Base-by-base conservation (phyloP, 2,797 vertebrate species). In the Yasuhikotakia modesta region DNA sequence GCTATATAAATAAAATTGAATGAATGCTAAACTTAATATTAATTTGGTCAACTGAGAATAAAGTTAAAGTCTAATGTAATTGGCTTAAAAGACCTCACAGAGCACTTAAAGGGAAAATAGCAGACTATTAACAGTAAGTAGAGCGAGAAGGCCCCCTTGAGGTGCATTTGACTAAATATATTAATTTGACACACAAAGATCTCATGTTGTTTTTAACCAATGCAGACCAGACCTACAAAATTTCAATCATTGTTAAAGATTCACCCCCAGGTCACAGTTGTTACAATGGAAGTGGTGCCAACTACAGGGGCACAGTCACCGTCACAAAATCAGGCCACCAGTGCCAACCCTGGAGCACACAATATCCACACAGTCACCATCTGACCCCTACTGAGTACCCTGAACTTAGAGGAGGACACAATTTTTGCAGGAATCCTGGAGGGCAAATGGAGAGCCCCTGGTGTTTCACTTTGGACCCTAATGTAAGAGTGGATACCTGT, bases 381-480 rank as follows among this genome's bases (percentile, higher is more conserved):
- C 85, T 97, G 67, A 91, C 91, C 27, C 91, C 92, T 12, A 0
- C 80, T 3, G 95, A 96, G 19, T 95, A 95, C 85, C 94, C 96
- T 0, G 96, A 98, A 79, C 93, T 99, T 14, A 92, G 93, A 82
- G 95, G 95, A 11, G 95, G 96, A 0, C 96, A 98, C 48, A 95
- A 96, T 0, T 98, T 96, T 87, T 99, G 97, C 80, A 94, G 97
- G 48, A 99, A 99, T 90, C 97, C 97, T 0, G 96, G 96, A 3
- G 95, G 95, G 66, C 94, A 95, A 85, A 96, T 98, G 96, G 93
- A 96, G 83, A 96, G 92, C 0, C 97, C 97, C 0, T 99, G 97
- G 97, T 99, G 97, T 90, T 99, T 96, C 88, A 99, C 97, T n/a
- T 89, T 95, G 88, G 95, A 98, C 88, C 94, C 95, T 87, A 91